Conservation (phyloP, 2,888 invertebrate genomes). For the Synergus gifuensis region DNA sequence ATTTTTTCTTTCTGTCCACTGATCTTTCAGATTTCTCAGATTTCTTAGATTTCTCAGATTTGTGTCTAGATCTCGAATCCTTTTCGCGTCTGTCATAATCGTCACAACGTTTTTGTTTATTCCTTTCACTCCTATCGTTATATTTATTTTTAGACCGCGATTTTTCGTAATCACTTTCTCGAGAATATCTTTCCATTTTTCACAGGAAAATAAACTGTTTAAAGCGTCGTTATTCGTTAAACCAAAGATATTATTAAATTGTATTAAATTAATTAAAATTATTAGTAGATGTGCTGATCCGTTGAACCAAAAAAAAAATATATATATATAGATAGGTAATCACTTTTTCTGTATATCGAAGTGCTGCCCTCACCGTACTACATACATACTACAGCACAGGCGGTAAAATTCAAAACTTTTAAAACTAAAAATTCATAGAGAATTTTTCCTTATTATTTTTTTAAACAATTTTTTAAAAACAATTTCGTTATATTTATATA, state of each 20-base stretch:
- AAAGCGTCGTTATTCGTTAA: background rate
- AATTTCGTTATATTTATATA: no score
- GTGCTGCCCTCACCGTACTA: no score
- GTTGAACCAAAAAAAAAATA: no score
- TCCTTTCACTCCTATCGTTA: slow-evolving; percentile 49
- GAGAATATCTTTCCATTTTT: slow-evolving; percentile 24
- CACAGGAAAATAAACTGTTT: background rate
- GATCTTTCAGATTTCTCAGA: slow-evolving; percentile 43
- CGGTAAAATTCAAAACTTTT: no score
- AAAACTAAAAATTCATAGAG: no score
- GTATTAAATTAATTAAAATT: no score
- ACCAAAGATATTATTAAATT: background rate
- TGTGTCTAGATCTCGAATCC: slow-evolving; percentile 43
- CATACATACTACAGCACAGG: no score
- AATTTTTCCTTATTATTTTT: no score
- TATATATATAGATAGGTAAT: no score
- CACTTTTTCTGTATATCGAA: no score
- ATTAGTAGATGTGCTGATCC: background rate
- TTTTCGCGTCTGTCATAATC: slow-evolving; percentile 44
- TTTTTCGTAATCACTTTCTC: slow-evolving; percentile 10
- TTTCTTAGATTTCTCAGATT: slow-evolving; percentile 39
- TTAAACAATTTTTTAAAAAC: no score
- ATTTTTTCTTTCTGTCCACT: slow-evolving; percentile 16
- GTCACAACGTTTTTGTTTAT: slow-evolving; percentile 43
- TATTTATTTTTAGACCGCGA: slow-evolving; percentile 36